Percentiles rank a stretch among this genome's conserved stretches.
Evolutionary conservation across 2,888 invertebrate genomes (phyloP).

Genomic region (Synanthedon formicaeformis): DNA sequence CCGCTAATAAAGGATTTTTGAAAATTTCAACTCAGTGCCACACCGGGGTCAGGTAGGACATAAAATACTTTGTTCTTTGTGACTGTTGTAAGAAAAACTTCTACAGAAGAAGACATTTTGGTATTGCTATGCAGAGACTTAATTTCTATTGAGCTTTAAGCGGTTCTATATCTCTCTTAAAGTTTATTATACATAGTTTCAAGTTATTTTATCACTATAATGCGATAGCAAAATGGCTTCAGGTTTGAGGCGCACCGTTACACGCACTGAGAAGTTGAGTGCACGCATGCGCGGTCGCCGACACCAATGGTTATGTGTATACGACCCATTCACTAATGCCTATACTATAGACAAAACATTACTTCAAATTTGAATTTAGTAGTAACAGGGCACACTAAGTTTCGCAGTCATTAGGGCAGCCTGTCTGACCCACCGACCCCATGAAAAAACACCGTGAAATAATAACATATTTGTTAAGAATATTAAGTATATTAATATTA

Average conservation of each 20-base stretch:
- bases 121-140: no score
- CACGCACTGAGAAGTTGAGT: conserved; percentile 59
- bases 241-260: conserved; percentile 51
- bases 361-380: neutral
- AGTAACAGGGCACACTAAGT: no score
- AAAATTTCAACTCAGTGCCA: no score
- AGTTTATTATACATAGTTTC: neutral
- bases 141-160: no score
- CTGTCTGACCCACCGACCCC: neutral
- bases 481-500: no score
- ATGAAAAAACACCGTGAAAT: neutral
- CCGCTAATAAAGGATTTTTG: no score
- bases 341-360: neutral
- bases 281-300: conserved; percentile 63
- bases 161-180: conserved; percentile 7
- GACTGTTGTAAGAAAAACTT: no score
- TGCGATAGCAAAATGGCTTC: conserved; percentile 19
- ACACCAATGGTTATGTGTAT: conserved; percentile 40
- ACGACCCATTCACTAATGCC: conserved; percentile 16
- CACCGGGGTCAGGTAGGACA: no score
- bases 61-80: no score
- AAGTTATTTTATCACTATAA: neutral
- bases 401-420: no score
- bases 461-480: no score
- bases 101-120: no score